Evolutionary conservation across 2,888 invertebrate species (phyloP).

Genomic region (Subacronicta megacephala): DNA sequence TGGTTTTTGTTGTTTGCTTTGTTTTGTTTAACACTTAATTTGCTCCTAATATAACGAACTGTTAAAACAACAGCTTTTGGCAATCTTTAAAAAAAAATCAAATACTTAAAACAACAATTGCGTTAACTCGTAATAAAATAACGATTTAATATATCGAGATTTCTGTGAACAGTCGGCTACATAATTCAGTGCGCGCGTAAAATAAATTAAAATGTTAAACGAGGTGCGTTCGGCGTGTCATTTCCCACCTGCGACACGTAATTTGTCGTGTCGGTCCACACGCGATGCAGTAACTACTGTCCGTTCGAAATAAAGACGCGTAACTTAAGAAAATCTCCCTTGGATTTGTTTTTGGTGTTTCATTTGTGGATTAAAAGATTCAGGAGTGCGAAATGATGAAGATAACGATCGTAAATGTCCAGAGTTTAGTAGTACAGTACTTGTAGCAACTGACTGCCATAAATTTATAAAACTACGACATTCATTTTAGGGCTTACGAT

Average conservation of each 20-base stretch:
- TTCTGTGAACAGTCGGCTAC: conserved; percentile 34
- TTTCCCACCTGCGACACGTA: conserved; percentile 66
- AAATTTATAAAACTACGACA: not conserved
- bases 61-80: too few relatives aligned
- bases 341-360: conserved; percentile 7
- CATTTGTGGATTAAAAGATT: conserved; percentile 22
- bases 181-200: conserved; percentile 59
- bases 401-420: conserved; percentile 17
- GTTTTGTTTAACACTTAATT: conserved; percentile 8
- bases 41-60: not conserved
- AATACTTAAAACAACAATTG: too few relatives aligned
- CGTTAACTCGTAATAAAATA: conserved; percentile 52
- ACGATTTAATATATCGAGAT: conserved; percentile 45
- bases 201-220: conserved; percentile 69
- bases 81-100: too few relatives aligned
- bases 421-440: not conserved
- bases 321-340: conserved; percentile 38
- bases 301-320: conserved; percentile 43
- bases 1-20: conserved; percentile 33
- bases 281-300: conserved; percentile 49
- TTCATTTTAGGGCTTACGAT: too few relatives aligned
- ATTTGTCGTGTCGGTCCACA: conserved; percentile 65
- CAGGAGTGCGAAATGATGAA: conserved; percentile 26
- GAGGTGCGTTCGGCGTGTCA: conserved; percentile 53
- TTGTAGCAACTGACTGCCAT: not conserved